These are phyloP conservation scores for Rhamnusium bicolor DNA, from an alignment of 2,888 invertebrate genomes.

Conservation along the genomic window DNA sequence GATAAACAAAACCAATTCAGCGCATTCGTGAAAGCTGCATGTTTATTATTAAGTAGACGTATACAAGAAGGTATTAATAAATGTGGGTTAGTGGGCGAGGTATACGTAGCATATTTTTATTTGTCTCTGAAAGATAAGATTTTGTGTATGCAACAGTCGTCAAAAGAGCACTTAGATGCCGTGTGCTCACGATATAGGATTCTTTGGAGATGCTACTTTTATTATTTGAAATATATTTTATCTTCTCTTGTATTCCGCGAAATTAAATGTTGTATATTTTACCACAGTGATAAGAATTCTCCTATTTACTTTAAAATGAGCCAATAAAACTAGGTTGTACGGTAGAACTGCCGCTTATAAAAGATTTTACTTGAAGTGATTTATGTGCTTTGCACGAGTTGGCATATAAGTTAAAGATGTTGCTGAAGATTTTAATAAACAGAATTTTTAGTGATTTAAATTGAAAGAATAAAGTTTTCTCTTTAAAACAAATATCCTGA, in stretches of 20 bases:
- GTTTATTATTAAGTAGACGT: slow-evolving; percentile 6
- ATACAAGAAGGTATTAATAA: slow-evolving; percentile 20
- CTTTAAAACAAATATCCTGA: no score
- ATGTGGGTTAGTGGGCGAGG: slow-evolving; percentile 24
- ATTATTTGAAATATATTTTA: slow-evolving; percentile 35
- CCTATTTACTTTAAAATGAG: slow-evolving; percentile 7
- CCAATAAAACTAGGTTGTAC: slow-evolving; percentile 24
- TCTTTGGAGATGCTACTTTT: slow-evolving; percentile 13
- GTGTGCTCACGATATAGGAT: slow-evolving; percentile 14
- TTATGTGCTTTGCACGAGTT: slow-evolving; percentile 1
- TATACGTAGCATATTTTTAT: slow-evolving; percentile 29
- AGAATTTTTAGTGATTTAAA: background rate
- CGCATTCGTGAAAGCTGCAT: background rate
- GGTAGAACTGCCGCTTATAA: slow-evolving; percentile 6
- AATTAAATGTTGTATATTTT: slow-evolving; percentile 33
- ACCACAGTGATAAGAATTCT: slow-evolving; percentile 21
- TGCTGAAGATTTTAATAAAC: background rate
- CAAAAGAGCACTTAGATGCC: slow-evolving; percentile 39
- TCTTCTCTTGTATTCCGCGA: slow-evolving; percentile 27
- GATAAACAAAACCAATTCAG: background rate
- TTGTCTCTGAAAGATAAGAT: slow-evolving; percentile 30
- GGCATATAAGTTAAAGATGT: background rate
- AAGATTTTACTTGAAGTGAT: background rate
- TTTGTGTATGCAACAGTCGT: slow-evolving; percentile 39
- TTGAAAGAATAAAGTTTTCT: no score